Conservation (phyloP, 2,797 vertebrate genomes). For the Aselliscus stoliczkanus region DNA sequence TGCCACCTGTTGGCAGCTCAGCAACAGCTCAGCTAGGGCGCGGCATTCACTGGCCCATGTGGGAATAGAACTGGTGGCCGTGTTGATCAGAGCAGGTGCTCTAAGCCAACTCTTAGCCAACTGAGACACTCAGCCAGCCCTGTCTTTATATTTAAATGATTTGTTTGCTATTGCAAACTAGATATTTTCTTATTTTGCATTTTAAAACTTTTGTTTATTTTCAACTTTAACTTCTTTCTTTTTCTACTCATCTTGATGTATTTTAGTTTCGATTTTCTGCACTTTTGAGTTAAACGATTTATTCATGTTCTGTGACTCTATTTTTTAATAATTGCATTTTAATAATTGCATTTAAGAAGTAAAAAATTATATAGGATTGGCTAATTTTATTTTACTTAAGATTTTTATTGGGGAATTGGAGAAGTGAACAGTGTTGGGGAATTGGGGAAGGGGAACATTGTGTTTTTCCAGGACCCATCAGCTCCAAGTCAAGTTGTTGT, state of each 20-base stretch:
- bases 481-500: too few relatives aligned
- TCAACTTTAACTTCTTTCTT: not conserved
- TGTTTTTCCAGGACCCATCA: too few relatives aligned
- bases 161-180: not conserved
- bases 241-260: not conserved
- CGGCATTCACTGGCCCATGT: too few relatives aligned
- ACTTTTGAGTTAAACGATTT: not conserved
- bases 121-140: too few relatives aligned
- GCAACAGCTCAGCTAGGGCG: too few relatives aligned
- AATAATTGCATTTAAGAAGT: not conserved
- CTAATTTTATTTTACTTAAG: not conserved
- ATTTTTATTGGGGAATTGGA: too few relatives aligned
- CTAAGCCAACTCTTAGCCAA: too few relatives aligned
- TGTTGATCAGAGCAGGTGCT: too few relatives aligned
- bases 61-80: too few relatives aligned
- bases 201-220: not conserved
- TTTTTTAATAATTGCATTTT: slow-evolving; percentile 6
- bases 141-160: not conserved
- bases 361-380: not conserved
- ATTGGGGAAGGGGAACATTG: too few relatives aligned
- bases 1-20: too few relatives aligned
- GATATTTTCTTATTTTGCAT: not conserved
- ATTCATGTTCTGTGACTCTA: not conserved
- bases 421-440: too few relatives aligned
- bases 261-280: not conserved